Percentiles rank a stretch among this genome's conserved stretches.
Evolutionary conservation across 64 coral and sea anemone species (phyloP).

Genomic region (Montipora capricornis): DNA sequence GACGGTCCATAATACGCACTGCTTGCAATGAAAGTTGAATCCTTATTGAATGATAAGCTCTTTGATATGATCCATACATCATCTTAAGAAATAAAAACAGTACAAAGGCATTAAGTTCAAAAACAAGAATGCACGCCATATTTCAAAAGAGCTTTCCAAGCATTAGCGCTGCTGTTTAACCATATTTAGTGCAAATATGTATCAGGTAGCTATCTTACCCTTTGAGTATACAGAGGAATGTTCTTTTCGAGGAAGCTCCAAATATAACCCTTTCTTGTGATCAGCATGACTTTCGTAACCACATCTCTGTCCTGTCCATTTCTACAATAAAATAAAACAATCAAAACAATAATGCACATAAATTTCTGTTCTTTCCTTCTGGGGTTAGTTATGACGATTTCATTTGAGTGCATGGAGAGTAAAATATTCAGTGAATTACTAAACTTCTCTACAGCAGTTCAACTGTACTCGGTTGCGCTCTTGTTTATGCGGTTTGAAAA

Average conservation of each 20-base stretch:
- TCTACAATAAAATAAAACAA: constrained; percentile 25
- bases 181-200: background rate
- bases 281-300: background rate
- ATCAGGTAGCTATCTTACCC: constrained; percentile 8
- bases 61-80: constrained; percentile 98
- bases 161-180: too few relatives aligned
- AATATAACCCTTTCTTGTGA: constrained; percentile 65
- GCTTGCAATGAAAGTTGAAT: constrained; percentile 82
- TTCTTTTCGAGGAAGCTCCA: constrained; percentile 64
- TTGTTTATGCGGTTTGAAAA: background rate
- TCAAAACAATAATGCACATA: background rate
- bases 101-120: background rate
- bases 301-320: constrained; percentile 23
- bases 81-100: constrained; percentile 56
- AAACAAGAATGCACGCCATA: too few relatives aligned
- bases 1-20: constrained; percentile 92
- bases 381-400: too few relatives aligned
- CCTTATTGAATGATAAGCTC: constrained; percentile 68
- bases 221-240: constrained; percentile 68
- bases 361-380: too few relatives aligned
- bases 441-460: too few relatives aligned
- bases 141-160: too few relatives aligned
- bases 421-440: too few relatives aligned
- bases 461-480: background rate
- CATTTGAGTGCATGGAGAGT: too few relatives aligned